Conservation (phyloP, 2,113 vertebrate genomes). For the Microcebus ravelobensis region DNA sequence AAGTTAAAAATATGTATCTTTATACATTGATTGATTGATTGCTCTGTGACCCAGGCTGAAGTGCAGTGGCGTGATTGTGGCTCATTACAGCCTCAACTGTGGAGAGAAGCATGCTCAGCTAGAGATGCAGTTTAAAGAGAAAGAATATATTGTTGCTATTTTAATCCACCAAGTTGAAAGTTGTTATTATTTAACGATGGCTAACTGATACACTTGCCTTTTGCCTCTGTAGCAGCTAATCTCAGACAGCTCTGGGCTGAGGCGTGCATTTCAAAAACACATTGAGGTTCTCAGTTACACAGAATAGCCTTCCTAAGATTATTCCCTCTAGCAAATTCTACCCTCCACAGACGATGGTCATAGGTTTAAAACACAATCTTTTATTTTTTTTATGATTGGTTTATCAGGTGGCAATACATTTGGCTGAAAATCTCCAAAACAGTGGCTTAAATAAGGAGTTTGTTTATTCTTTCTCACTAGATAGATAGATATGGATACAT, state of each 20-base stretch:
- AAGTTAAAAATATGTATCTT: not conserved
- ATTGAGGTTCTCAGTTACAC: not conserved
- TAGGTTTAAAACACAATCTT: not conserved
- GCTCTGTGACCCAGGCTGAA: too few relatives aligned
- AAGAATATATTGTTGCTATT: not conserved
- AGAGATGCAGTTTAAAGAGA: not conserved
- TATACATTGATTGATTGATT: too few relatives aligned
- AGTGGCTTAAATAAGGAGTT: not conserved
- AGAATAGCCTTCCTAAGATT: not conserved
- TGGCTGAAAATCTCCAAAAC: not conserved
- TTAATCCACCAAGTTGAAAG: not conserved
- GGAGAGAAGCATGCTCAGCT: not conserved
- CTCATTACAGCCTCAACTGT: not conserved
- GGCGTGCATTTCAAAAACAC: not conserved
- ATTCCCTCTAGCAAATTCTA: not conserved
- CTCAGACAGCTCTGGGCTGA: not conserved
- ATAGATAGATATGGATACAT: not conserved
- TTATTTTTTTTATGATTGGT: not conserved
- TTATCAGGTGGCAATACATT: not conserved
- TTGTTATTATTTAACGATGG: not conserved
- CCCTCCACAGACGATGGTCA: not conserved
- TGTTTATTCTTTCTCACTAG: not conserved
- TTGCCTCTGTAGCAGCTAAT: not conserved
- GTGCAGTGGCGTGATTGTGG: too few relatives aligned
- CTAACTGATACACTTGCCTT: not conserved